Base-by-base conservation (phyloP, 2,797 vertebrate genomes). In the Acanthornis magna region DNA sequence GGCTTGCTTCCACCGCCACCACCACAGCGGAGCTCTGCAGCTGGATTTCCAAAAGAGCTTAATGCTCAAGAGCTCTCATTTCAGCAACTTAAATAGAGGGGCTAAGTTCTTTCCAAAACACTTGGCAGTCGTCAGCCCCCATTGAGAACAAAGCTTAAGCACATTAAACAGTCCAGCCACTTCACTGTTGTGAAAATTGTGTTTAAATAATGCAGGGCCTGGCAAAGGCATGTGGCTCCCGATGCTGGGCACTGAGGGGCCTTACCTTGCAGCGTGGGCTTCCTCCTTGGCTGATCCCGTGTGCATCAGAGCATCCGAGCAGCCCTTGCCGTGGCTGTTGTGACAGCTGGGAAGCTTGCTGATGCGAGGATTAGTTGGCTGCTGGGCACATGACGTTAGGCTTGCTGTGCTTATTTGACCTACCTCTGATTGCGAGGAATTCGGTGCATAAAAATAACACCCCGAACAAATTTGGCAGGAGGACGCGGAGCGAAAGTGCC, bases 391-490 rank as follows among this genome's bases (percentile, higher is more conserved):
- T 96, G 97, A 91, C 48, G 48, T 73, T 95, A 91, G 70, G 84
- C 81, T 85, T 47, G 36, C 80, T 67, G 81, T 92, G 91, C 87
- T 95, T 93, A 57, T 62, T 93, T 97, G 96, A 96, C 96, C 92
- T 91, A 20, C 91, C 93, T 95, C 91, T 92, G 95, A 96, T 93
- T 82, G 93, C 7, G 7, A 96, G 94, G 95, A 95, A 95, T 96
- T 96, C 18, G 73, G 92, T 40, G 90, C 93, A 47, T 80, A 96
- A 94, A 97, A 96, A 95, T 96, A 96, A 95, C 89, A 91, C 62
- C 89, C 92, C 21, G 58, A 60, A 67, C 75, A 34, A 89, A 92
- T 95, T 76, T 77, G 81, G 91, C 83, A 91, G 95, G 71, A 88
- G 77, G 88, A 36, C 43, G 66, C n/a, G 2, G 14, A 47, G 93